Evolutionary conservation across 2,113 vertebrate genomes (phyloP).

Genomic region (Abramis brama): DNA sequence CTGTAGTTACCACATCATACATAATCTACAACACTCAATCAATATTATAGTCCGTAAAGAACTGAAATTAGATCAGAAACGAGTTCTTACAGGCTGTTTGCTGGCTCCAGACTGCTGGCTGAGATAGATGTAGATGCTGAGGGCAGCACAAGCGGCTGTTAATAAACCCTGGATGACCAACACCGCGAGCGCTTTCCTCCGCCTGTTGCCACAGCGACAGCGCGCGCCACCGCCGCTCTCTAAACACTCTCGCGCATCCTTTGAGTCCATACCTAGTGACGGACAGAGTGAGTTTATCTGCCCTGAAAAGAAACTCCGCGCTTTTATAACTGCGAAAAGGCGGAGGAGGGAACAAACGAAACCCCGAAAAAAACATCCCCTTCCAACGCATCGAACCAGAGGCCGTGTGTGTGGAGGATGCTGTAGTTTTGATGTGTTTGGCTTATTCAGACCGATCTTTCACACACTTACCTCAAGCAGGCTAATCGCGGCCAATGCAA

Average conservation of each 20-base stretch:
- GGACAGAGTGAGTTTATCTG: background rate
- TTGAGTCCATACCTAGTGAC: slow-evolving; percentile 42
- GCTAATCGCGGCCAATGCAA: background rate
- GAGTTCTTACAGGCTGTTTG: background rate
- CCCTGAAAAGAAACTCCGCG: background rate
- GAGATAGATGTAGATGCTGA: background rate
- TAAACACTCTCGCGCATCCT: slow-evolving; percentile 5
- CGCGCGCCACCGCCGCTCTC: background rate
- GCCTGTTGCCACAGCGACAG: slow-evolving; percentile 14
- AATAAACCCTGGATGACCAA: slow-evolving; percentile 21
- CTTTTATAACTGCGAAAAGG: slow-evolving; percentile 21
- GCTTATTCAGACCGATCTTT: slow-evolving; percentile 18
- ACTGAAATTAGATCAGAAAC: background rate
- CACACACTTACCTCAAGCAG: slow-evolving; percentile 18
- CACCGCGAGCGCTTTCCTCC: slow-evolving; percentile 15
- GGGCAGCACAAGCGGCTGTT: slow-evolving; percentile 25
- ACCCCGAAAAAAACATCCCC: slow-evolving; percentile 53
- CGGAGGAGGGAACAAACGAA: slow-evolving; percentile 47
- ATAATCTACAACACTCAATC: background rate
- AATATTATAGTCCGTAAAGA: background rate
- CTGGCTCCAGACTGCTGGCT: background rate
- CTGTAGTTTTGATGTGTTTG: slow-evolving; percentile 14
- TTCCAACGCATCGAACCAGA: slow-evolving; percentile 16
- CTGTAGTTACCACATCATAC: background rate
- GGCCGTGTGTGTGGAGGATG: slow-evolving; percentile 1